Evolutionary conservation across 2,113 vertebrate genomes (phyloP), one percentile per base, ranked within the genome.

Genomic region (Bagarius yarrelli): DNA sequence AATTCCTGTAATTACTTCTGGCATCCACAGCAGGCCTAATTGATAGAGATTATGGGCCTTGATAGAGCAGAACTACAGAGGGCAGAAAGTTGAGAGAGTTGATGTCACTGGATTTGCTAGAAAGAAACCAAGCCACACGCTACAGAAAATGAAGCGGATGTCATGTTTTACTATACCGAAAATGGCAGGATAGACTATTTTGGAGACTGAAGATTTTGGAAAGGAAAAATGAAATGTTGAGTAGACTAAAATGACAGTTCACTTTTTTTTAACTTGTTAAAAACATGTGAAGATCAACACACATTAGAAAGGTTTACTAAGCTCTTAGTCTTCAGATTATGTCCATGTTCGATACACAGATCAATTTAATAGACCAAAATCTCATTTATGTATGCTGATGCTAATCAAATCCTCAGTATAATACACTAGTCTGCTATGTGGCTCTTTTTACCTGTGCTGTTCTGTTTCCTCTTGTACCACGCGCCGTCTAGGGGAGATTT

Each of bases 401-500:
- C 61, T 34, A 12, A 64, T 27, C 61, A 34, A 16, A 32, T 19
- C 76, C 50, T 85, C 50, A 55, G 27, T 50, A 81, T 27, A 47
- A 2, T 78, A 80, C 80, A 81, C 82, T 83, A 84, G 69, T 86
- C 88, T 77, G 84, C 70, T 50, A 82, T 80, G 52, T 47, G 34
- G 27, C 75, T 66, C 75, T 86, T 79, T 82, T 91, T 87, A 93
- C 93, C 93, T 90, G 91, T 85, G 71, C 91, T 89, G 86, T 91
- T 93, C 70, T 92, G 91, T 78, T 92, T 93, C 90, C 89, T 92
- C 88, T 90, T 93, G 90, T 93, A 93, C 93, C 93, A 94, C 47
- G 90, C 91, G 92, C 96, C 95, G 56, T 99, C 98, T 93, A 99
- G 85, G 25, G 97, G 95, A 74, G 95, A 97, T 84, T 98, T 99